phyloP scores from a whole-genome alignment of 2,888 invertebrate genomes.

The Tromatobia lineatoria region DNA sequence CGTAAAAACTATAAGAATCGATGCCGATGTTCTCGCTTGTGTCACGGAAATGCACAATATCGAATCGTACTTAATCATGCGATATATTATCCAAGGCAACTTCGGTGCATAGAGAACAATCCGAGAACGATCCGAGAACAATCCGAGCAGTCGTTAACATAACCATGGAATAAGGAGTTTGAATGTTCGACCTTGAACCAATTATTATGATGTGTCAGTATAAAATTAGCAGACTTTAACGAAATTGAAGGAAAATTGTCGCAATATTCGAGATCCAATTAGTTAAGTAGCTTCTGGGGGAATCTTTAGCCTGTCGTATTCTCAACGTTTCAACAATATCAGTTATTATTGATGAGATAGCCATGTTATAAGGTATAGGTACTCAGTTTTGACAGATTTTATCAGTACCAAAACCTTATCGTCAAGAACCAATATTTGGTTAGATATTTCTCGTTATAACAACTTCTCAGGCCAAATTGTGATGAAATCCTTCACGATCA shows the following conservation, averaged over 20 bases:
- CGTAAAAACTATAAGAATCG: neutral
- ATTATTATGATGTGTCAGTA: neutral
- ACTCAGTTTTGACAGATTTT: no score
- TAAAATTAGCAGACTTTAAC: no score
- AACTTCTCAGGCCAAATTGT: neutral
- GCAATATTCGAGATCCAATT: no score
- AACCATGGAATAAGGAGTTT: no score
- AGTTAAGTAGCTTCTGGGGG: no score
- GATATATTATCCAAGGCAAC: conserved; percentile 32
- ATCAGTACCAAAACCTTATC: neutral
- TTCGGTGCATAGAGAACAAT: neutral
- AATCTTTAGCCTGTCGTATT: no score
- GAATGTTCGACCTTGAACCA: no score
- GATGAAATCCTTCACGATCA: no score
- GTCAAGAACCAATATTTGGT: neutral
- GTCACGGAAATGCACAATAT: no score
- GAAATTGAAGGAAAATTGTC: no score
- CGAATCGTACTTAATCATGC: neutral
- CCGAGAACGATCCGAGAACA: neutral
- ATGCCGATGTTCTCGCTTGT: neutral
- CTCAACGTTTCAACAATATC: neutral
- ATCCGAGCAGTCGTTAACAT: neutral
- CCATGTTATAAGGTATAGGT: no score
- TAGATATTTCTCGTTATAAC: neutral
- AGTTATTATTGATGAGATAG: neutral